phyloP scores from a whole-genome alignment of 2,113 vertebrate species.

The Triplophysa tibetana region DNA sequence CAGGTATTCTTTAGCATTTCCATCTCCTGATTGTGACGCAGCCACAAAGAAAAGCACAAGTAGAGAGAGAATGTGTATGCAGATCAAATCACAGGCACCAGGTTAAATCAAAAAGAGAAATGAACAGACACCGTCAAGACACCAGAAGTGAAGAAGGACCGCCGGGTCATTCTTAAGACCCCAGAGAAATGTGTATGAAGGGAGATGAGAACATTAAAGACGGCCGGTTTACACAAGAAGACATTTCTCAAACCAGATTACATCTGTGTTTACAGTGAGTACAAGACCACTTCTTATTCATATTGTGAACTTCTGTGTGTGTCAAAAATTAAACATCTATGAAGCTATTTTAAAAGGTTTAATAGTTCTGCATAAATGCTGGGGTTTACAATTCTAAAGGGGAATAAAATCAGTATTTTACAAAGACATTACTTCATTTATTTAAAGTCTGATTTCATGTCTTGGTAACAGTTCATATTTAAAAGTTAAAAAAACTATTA shows the following conservation, averaged over 20 bases:
- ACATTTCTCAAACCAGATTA: conserved; percentile 77
- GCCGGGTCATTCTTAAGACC: conserved; percentile 82
- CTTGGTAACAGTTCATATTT: too few species aligned
- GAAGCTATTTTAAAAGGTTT: too few species aligned
- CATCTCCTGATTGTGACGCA: conserved; percentile 96
- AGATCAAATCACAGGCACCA: conserved; percentile 90
- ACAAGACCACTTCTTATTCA: not conserved
- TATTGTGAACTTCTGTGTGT: too few species aligned
- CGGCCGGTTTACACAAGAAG: conserved; percentile 65
- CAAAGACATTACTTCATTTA: too few species aligned
- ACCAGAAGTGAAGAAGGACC: conserved; percentile 78
- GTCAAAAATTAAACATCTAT: too few species aligned
- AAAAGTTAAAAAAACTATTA: too few species aligned
- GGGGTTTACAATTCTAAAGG: too few species aligned
- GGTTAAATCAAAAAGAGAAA: conserved; percentile 75
- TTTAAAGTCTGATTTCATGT: too few species aligned
- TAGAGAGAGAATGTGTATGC: conserved; percentile 95
- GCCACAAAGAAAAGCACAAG: conserved; percentile 99
- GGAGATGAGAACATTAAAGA: conserved; percentile 72
- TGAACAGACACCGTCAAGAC: conserved; percentile 31
- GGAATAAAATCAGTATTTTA: too few species aligned
- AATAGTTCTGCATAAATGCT: too few species aligned
- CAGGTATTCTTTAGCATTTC: conserved; percentile 99
- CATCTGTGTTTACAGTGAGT: conserved; percentile 63
- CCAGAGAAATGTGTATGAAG: conserved; percentile 77